Conservation (phyloP, 2,888 invertebrate species). For the Galerucella pusilla region DNA sequence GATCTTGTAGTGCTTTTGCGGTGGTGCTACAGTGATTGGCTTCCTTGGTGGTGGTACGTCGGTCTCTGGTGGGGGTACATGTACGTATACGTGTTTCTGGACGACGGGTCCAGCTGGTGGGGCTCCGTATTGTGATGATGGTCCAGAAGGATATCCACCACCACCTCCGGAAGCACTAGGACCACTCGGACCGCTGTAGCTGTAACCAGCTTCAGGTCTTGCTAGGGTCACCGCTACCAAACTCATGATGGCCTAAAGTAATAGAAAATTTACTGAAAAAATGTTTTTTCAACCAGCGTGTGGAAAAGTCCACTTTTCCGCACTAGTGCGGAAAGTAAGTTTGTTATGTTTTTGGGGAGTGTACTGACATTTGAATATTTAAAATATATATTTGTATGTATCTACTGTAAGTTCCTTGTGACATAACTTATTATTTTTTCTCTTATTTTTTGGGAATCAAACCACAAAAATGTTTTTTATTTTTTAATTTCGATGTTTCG, state of each 20-base stretch:
- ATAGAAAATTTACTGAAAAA: not conserved
- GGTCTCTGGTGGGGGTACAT: slow-evolving; percentile 89
- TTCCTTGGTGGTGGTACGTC: slow-evolving; percentile 77
- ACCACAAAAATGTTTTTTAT: too few species aligned
- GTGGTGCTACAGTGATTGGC: slow-evolving; percentile 68
- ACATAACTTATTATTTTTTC: too few species aligned
- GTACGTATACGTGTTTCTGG: slow-evolving; percentile 92
- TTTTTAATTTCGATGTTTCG: too few species aligned
- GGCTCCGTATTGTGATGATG: slow-evolving; percentile 76
- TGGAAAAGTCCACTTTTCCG: too few species aligned
- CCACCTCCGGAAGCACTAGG: slow-evolving; percentile 66
- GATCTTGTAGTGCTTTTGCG: slow-evolving; percentile 87
- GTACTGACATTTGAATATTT: too few species aligned
- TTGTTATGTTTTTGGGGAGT: too few species aligned
- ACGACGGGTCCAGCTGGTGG: slow-evolving; percentile 81
- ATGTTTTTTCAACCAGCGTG: not conserved
- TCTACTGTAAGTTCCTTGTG: too few species aligned
- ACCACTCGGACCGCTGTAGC: slow-evolving; percentile 55
- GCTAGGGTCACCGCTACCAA: slow-evolving; percentile 63
- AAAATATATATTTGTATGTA: too few species aligned
- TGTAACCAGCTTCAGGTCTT: slow-evolving; percentile 63
- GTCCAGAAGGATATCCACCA: slow-evolving; percentile 69
- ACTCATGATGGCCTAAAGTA: slow-evolving; percentile 58
- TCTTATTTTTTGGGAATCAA: too few species aligned
- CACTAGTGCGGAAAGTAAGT: too few species aligned